Evolutionary conservation across 2,797 vertebrate genomes (phyloP), one percentile per base, ranked within the genome.

Genomic region (Eupleurogrammus muticus): DNA sequence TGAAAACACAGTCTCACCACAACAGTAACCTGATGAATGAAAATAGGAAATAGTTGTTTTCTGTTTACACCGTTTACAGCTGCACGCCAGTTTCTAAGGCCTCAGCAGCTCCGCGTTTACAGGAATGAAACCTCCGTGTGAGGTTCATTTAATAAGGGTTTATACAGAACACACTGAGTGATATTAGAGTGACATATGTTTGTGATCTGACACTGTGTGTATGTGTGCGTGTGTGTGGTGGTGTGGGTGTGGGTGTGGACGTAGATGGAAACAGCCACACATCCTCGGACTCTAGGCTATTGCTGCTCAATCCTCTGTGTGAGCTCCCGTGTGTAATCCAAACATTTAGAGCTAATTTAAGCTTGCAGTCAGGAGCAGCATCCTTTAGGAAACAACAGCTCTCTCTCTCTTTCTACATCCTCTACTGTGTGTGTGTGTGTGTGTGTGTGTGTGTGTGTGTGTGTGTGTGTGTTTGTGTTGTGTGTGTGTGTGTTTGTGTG

Each of bases 261-360:
- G 70, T 77, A 67, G 79, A 91, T 90, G 87, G 89, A 93, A 92
- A 91, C 85, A 92, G 87, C 75, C 80, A 82, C 85, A 90, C 89
- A 88, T 81, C 78, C 77, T 79, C 51, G 83, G 83, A 90, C 92
- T 93, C 81, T 75, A 89, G 90, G 92, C 92, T 88, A 86, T 64
- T 81, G 80, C 73, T 84, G 88, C 89, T 93, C 93, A 93, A 92
- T 92, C 91, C 92, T 92, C 82, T 87, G 91, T 84, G 88, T 91
- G 92, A 91, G 90, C 92, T 92, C 92, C 92, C 88, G 82, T 81
- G 89, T 92, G 92, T 93, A 94, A 94, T 94, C 92, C 93, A 94
- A 93, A 95, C 92, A 94, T 93, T 93, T 92, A 89, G 90, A 90
- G 92, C 93, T 94, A 94, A 94, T 94, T 94, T 94, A 94, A 93